Conservation (phyloP, 2,888 invertebrate genomes). For the Brachypterus glaber region DNA sequence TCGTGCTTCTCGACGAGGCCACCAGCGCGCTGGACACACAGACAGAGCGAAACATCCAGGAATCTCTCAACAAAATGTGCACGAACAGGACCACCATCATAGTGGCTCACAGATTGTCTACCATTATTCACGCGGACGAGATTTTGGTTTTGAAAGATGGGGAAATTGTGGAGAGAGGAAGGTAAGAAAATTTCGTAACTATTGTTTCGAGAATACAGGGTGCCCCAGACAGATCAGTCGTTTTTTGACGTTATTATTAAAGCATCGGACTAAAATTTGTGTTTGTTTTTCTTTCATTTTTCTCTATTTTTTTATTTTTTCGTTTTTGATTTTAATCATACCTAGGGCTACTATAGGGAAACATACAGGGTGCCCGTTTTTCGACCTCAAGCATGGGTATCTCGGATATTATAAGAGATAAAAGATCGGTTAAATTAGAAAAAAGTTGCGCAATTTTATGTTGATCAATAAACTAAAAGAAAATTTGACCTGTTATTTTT, state of each 20-base stretch:
- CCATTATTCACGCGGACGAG: slow-evolving; percentile 89
- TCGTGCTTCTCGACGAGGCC: slow-evolving; percentile 90
- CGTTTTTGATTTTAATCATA: too few species aligned
- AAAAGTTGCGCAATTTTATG: too few species aligned
- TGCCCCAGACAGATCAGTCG: too few species aligned
- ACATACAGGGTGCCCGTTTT: too few species aligned
- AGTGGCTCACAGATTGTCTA: slow-evolving; percentile 90
- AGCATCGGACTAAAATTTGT: not conserved
- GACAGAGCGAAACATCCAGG: slow-evolving; percentile 85
- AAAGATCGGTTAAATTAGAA: too few species aligned
- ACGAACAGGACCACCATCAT: slow-evolving; percentile 84
- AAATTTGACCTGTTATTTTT: too few species aligned
- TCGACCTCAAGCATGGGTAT: too few species aligned
- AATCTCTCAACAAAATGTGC: slow-evolving; percentile 42
- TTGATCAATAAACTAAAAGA: too few species aligned
- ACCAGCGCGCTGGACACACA: slow-evolving; percentile 92
- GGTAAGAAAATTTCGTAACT: slow-evolving; percentile 26
- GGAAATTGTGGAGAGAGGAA: slow-evolving; percentile 80
- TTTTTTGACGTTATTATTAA: too few species aligned
- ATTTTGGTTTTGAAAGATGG: slow-evolving; percentile 90
- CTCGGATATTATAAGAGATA: too few species aligned
- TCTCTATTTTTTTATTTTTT: slow-evolving; percentile 14
- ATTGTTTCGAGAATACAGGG: too few species aligned
- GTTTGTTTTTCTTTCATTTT: slow-evolving; percentile 10
- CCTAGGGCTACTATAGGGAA: too few species aligned